A percentile compares a stretch with the other conserved stretches of the same genome.
Evolutionary conservation across 2,797 vertebrate species (phyloP).

Genomic region (Echiichthys vipera): DNA sequence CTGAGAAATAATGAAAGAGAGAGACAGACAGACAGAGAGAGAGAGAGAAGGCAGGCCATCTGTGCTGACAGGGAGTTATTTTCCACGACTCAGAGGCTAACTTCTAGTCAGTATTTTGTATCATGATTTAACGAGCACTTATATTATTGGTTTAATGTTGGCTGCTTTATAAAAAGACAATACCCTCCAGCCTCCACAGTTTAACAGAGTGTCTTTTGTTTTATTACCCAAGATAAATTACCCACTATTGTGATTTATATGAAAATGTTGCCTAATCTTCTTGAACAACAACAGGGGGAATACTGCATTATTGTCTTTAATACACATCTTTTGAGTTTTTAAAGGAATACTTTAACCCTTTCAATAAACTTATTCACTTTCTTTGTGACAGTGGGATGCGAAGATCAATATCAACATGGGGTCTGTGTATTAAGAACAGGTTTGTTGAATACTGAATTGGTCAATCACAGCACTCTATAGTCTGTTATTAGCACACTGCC

Average conservation of each 20-base stretch:
- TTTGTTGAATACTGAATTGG: too few relatives aligned
- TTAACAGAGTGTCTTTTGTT: background rate
- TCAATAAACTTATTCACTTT: background rate
- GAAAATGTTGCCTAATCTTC: background rate
- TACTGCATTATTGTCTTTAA: background rate
- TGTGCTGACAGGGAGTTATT: constrained; percentile 90
- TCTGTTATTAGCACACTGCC: too few relatives aligned
- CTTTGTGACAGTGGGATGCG: background rate
- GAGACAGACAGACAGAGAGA: constrained; percentile 28
- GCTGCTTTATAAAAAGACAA: constrained; percentile 4
- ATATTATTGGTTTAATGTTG: constrained; percentile 5
- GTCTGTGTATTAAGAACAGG: too few relatives aligned
- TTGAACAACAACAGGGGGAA: background rate
- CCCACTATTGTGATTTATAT: background rate
- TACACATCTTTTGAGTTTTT: background rate
- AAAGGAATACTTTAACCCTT: background rate
- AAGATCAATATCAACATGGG: background rate
- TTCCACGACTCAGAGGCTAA: constrained; percentile 94
- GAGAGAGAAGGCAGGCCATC: constrained; percentile 38
- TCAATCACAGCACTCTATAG: too few relatives aligned
- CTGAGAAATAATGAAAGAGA: constrained; percentile 62
- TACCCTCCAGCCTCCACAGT: background rate
- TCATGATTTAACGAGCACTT: constrained; percentile 91
- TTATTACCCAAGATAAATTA: constrained; percentile 2
- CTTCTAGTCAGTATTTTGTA: constrained; percentile 95